Evolutionary conservation across 2,113 vertebrate species (phyloP).

Genomic region (Semicossyphus pulcher): DNA sequence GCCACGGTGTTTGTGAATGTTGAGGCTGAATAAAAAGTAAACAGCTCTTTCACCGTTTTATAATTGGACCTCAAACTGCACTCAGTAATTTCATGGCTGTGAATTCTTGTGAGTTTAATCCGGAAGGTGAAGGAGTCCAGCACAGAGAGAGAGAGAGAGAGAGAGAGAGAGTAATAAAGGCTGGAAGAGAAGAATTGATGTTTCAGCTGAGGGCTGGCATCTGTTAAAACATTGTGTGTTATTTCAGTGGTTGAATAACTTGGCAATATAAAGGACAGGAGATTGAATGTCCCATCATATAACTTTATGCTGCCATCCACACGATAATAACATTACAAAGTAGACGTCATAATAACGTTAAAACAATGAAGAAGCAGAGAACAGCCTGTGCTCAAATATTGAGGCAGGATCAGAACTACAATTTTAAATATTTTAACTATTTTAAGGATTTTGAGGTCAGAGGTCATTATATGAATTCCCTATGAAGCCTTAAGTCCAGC

Average conservation of each 20-base stretch:
- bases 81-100: conserved; percentile 67
- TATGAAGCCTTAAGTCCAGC: no score
- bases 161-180: conserved; percentile 61
- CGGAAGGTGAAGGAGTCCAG: conserved; percentile 25
- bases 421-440: no score
- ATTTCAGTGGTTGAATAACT: conserved; percentile 34
- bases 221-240: conserved; percentile 48
- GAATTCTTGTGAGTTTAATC: conserved; percentile 51
- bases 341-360: no score
- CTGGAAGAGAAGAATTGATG: conserved; percentile 61
- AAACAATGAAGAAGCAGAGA: no score
- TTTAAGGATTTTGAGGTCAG: no score
- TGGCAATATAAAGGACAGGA: no score
- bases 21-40: conserved; percentile 68
- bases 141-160: conserved; percentile 33
- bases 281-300: no score
- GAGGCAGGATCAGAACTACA: no score
- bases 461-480: no score
- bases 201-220: conserved; percentile 50
- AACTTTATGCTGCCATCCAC: no score
- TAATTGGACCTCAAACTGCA: conserved; percentile 69
- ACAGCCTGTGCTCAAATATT: no score
- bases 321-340: not conserved
- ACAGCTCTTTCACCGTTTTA: conserved; percentile 53
- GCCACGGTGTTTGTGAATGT: conserved; percentile 48